A percentile compares a stretch with the other conserved stretches of the same genome.
phyloP scores from a whole-genome alignment of 1,140 invertebrate species.

The Hyles euphorbiae region DNA sequence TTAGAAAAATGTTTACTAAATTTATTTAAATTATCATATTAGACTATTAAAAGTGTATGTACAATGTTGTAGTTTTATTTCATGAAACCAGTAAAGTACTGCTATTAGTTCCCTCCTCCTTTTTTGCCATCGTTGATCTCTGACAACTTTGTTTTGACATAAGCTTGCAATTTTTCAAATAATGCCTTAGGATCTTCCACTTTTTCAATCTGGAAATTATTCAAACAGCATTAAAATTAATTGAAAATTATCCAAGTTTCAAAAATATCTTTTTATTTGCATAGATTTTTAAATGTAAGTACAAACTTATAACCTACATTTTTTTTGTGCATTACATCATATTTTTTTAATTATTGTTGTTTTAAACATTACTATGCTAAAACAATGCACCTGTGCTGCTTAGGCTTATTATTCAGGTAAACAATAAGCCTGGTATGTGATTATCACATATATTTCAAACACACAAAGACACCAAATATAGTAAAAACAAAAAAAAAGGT shows the following conservation, averaged over 20 bases:
- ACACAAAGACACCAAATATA: too few species aligned
- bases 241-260: slow-evolving; percentile 8
- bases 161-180: slow-evolving; percentile 80
- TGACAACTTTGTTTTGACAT: slow-evolving; percentile 79
- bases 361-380: too few species aligned
- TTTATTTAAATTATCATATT: slow-evolving; percentile 47
- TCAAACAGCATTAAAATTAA: slow-evolving; percentile 7
- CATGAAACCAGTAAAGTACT: slow-evolving; percentile 3
- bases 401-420: too few species aligned
- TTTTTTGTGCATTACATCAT: too few species aligned
- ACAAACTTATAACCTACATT: too few species aligned
- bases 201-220: slow-evolving; percentile 82
- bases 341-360: too few species aligned
- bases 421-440: too few species aligned
- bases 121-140: slow-evolving; percentile 70
- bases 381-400: too few species aligned
- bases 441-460: too few species aligned
- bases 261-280: too few species aligned
- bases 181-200: slow-evolving; percentile 86
- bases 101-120: slow-evolving; percentile 14
- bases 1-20: slow-evolving; percentile 28
- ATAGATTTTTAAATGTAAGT: too few species aligned
- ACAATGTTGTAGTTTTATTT: slow-evolving; percentile 45
- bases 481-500: too few species aligned
- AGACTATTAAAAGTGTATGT: slow-evolving; percentile 49